These are phyloP conservation scores for Microctonus aethiopoides DNA, from an alignment of 2,888 invertebrate species.

Conservation along the genomic window DNA sequence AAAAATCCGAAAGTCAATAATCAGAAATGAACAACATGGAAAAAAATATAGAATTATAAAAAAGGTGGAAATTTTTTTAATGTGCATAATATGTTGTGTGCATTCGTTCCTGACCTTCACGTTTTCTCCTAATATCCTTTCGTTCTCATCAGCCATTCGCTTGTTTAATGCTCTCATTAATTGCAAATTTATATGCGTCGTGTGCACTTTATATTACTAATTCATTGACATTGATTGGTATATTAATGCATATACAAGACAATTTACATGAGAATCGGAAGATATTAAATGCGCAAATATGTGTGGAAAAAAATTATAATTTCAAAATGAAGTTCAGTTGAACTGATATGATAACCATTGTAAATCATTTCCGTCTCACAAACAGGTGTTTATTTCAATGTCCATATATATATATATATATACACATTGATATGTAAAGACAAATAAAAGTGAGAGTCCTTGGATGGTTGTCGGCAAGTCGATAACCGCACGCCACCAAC, in stretches of 20 bases:
- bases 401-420: neutral
- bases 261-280: neutral
- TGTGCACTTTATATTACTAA: neutral
- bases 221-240: neutral
- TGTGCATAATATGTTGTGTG: neutral
- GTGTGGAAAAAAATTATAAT: neutral
- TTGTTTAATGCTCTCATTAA: neutral
- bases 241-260: neutral
- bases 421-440: slow-evolving; percentile 49
- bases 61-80: too few relatives aligned
- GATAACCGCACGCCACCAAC: slow-evolving; percentile 43
- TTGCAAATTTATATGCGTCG: neutral
- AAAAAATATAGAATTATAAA: slow-evolving; percentile 1
- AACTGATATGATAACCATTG: neutral
- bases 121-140: neutral
- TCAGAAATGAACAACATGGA: neutral
- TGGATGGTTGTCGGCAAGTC: slow-evolving; percentile 44
- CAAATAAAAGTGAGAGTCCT: slow-evolving; percentile 63
- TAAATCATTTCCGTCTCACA: neutral
- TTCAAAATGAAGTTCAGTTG: neutral
- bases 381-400: neutral
- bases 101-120: slow-evolving; percentile 9
- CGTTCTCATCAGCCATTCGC: neutral
- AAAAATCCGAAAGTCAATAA: neutral
- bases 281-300: neutral